Percentiles rank a stretch among this genome's conserved stretches.
These are phyloP conservation scores for Drosophila cognata DNA, from an alignment of 2,888 invertebrate species.

Conservation along the genomic window DNA sequence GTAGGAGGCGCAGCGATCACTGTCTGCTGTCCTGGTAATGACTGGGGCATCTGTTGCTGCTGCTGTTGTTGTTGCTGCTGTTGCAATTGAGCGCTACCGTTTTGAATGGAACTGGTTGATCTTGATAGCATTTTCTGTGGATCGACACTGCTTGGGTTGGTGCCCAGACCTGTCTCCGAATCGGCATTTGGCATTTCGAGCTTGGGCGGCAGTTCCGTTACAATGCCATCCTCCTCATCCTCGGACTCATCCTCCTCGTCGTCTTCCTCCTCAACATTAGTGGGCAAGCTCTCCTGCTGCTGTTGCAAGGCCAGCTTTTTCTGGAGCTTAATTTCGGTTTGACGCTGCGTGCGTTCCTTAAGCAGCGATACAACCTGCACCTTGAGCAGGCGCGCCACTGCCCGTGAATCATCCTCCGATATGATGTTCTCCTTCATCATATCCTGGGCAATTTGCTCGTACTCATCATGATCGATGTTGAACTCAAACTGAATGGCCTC, in stretches of 20 bases:
- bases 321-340: conserved; percentile 87
- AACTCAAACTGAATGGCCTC: conserved; percentile 99
- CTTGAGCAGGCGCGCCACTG: conserved; percentile 95
- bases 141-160: conserved; percentile 85
- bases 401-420: conserved; percentile 96
- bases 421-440: conserved; percentile 98
- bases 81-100: conserved; percentile 57
- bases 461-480: conserved; percentile 95
- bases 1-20: conserved; percentile 66
- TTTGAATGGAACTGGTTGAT: conserved; percentile 77
- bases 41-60: conserved; percentile 54
- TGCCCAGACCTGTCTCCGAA: conserved; percentile 82
- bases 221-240: conserved; percentile 74
- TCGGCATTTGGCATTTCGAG: conserved; percentile 69
- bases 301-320: conserved; percentile 86
- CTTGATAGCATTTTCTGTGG: conserved; percentile 83
- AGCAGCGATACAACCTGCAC: conserved; percentile 88
- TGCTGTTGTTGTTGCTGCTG: conserved; percentile 28
- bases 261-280: conserved; percentile 80
- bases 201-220: conserved; percentile 68
- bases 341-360: conserved; percentile 88
- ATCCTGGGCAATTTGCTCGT: conserved; percentile 96
- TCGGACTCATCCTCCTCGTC: conserved; percentile 83
- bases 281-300: conserved; percentile 85
- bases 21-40: conserved; percentile 66